phyloP scores from a whole-genome alignment of 1,140 invertebrate species.

The Drosophila trapezifrons region DNA sequence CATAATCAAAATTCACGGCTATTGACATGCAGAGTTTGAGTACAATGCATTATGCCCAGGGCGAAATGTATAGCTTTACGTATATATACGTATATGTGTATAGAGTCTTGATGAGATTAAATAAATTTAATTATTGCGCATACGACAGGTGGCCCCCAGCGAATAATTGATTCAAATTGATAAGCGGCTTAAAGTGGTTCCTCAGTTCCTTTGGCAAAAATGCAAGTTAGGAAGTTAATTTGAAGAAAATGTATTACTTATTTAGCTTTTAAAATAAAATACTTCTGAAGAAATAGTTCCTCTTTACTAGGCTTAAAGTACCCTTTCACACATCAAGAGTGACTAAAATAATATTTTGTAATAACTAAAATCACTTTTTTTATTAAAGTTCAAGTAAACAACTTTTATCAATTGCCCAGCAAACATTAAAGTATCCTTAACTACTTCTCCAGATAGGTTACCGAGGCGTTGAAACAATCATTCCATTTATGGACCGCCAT shows the following conservation, averaged over 20 bases:
- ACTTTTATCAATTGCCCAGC: conserved; percentile 16
- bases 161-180: conserved; percentile 5
- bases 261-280: neutral
- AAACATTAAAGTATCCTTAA: conserved; percentile 13
- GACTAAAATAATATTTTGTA: neutral
- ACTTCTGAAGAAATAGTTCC: neutral
- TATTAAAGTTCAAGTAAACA: neutral
- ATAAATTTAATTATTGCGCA: conserved; percentile 26
- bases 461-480: conserved; percentile 36
- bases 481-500: conserved; percentile 21
- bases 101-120: conserved; percentile 1
- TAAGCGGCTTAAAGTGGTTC: conserved; percentile 15
- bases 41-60: conserved; percentile 21
- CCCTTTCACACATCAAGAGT: neutral
- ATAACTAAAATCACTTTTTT: neutral
- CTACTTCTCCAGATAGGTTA: conserved; percentile 12
- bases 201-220: neutral
- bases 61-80: neutral
- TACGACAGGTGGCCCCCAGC: conserved; percentile 5
- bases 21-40: conserved; percentile 37
- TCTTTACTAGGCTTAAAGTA: neutral
- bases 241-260: neutral
- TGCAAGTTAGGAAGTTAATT: neutral
- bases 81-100: neutral
- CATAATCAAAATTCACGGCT: conserved; percentile 61